Evolutionary conservation across 2,888 invertebrate species (phyloP), one percentile per base, ranked within the genome.

Genomic region (Philopedon plagiatum): DNA sequence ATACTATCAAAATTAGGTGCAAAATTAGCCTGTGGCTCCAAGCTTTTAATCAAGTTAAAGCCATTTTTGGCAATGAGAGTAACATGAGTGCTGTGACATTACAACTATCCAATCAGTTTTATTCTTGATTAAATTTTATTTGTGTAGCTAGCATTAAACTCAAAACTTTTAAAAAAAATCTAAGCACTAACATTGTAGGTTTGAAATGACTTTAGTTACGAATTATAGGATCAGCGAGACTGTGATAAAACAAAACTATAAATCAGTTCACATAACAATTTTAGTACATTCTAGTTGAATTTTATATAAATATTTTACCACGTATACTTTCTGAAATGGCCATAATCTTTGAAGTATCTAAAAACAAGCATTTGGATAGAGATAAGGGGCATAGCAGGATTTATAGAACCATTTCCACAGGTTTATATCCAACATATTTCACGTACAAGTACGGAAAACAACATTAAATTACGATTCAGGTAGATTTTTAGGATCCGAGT

Each of bases 341-440:
- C 13, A 54, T 54, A 61, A 68, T 68, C 61, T n/a, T 5, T 39
- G 29, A 51, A 68, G 54, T 49, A 61, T 41, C 61, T 18, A 51
- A 68, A 58, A 68, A 61, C 68, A 61, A 68, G 68, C 68, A 51
- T 61, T 68, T 54, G 39, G 13, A 39, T 32, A 26, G 9, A 68
- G 68, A 65, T 65, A 71, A 71, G 64, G 60, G 49, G 64, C 51
- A 58, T 58, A 26, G 34, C 60, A 61, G 37, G 64, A 71, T 65
- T 64, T 71, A 71, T 64, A 60, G 64, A 71, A 64, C 71, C 65
- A 71, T 71, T n/a, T 71, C 65, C 41, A 65, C 71, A 58, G 65
- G 64, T 71, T 71, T 64, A 65, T 60, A 65, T 60, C 71, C 51
- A 32, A 26, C 65, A 60, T 71, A 71, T 71, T 71, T 71, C 39